These are phyloP conservation scores for Drosophila meridiana DNA, from an alignment of 2,888 invertebrate species.

Conservation along the genomic window DNA sequence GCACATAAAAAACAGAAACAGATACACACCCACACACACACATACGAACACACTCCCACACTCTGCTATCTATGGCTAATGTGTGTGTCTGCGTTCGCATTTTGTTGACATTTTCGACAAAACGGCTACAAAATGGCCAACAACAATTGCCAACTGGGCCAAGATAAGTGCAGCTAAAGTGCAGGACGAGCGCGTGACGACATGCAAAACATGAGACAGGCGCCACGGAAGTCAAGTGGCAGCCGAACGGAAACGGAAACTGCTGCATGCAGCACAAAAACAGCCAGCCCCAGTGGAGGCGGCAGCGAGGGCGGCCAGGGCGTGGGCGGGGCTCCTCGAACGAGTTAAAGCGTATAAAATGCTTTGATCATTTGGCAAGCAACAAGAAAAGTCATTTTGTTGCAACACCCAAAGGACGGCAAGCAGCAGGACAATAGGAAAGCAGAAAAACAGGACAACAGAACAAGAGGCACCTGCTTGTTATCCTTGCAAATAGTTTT, in stretches of 20 bases:
- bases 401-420: constrained; percentile 26
- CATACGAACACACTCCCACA: neutral
- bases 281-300: neutral
- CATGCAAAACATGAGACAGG: constrained; percentile 68
- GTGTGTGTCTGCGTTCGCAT: constrained; percentile 53
- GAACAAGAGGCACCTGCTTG: constrained; percentile 37
- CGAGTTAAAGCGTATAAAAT: constrained; percentile 59
- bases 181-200: constrained; percentile 75
- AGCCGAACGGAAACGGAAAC: constrained; percentile 73
- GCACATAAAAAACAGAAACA: constrained; percentile 61
- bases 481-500: constrained; percentile 63
- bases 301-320: neutral
- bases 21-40: neutral
- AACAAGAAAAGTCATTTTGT: constrained; percentile 71
- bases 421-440: neutral
- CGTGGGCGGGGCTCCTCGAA: neutral
- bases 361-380: constrained; percentile 76
- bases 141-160: constrained; percentile 43
- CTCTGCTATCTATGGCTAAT: constrained; percentile 48
- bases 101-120: constrained; percentile 79
- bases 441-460: neutral
- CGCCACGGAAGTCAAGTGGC: constrained; percentile 54
- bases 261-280: constrained; percentile 61
- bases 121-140: constrained; percentile 71
- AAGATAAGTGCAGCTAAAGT: constrained; percentile 74